phyloP scores from a whole-genome alignment of 2,797 vertebrate genomes.

The Graptemys geographica region DNA sequence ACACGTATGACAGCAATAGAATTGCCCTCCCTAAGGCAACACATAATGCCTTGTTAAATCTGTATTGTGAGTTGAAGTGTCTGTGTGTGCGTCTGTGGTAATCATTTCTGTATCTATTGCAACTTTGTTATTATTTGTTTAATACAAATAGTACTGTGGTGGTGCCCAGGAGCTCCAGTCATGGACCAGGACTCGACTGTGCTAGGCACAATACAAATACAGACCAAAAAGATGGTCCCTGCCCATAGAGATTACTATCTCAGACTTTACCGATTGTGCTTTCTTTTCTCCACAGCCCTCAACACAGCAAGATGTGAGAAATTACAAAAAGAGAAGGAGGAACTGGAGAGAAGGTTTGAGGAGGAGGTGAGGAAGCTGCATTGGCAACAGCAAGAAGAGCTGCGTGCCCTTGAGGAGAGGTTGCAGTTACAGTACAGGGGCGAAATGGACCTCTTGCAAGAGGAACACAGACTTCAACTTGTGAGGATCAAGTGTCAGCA shows the following conservation, averaged over 20 bases:
- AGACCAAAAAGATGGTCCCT: accelerated
- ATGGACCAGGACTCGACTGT: accelerated
- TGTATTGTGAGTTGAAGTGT: not conserved
- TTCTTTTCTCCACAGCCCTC: conserved; percentile 81
- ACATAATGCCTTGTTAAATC: not conserved
- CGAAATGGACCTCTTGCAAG: conserved; percentile 81
- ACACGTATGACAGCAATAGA: not conserved
- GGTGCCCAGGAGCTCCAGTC: too few species aligned
- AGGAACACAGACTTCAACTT: conserved; percentile 84
- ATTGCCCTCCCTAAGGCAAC: too few species aligned
- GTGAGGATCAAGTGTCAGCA: conserved; percentile 83
- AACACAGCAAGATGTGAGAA: conserved; percentile 89
- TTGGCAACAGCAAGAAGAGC: conserved; percentile 87
- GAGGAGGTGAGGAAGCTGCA: conserved; percentile 86
- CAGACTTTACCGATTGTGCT: not conserved
- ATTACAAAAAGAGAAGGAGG: conserved; percentile 92
- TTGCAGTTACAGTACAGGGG: conserved; percentile 83
- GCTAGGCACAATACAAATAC: not conserved
- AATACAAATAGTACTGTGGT: not conserved
- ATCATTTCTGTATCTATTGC: not conserved
- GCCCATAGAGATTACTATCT: accelerated
- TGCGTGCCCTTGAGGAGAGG: conserved; percentile 86
- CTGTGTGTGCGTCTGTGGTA: not conserved
- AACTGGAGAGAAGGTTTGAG: conserved; percentile 89
- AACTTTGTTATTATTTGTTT: not conserved